A percentile compares a stretch with the other conserved stretches of the same genome.
These are phyloP conservation scores for Dendroctonus ponderosae DNA, from an alignment of 1,140 invertebrate genomes.

Conservation along the genomic window DNA sequence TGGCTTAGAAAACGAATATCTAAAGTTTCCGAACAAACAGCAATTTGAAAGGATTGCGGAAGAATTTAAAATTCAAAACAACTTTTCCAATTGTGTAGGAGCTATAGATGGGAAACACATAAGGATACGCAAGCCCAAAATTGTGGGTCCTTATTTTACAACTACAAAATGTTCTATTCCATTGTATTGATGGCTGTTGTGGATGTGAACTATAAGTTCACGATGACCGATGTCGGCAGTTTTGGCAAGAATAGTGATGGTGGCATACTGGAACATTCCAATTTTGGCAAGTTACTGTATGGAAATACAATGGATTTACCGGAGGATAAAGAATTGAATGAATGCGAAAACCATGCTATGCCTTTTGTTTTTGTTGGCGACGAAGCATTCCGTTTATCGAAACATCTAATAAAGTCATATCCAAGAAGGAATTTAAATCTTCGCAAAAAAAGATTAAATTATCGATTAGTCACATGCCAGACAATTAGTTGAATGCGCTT, in stretches of 20 bases:
- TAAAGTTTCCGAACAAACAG: constrained; percentile 1
- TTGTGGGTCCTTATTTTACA: constrained; percentile 1
- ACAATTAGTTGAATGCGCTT: constrained; percentile 7
- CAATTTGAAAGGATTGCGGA: not conserved
- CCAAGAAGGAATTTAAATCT: not conserved
- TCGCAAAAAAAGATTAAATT: not conserved
- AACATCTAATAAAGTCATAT: not conserved
- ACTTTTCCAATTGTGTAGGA: not conserved
- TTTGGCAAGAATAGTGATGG: constrained; percentile 1
- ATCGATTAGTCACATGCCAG: not conserved
- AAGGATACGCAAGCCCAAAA: not conserved
- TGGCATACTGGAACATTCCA: constrained; percentile 1
- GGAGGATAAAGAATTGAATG: not conserved
- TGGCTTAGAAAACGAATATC: constrained; percentile 1
- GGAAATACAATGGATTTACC: not conserved
- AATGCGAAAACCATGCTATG: not conserved
- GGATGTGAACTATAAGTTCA: not conserved
- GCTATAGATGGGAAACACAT: not conserved
- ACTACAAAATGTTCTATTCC: not conserved
- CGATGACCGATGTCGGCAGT: constrained; percentile 1
- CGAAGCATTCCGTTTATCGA: not conserved
- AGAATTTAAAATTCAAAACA: not conserved
- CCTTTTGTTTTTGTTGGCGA: not conserved
- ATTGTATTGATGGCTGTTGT: not conserved
- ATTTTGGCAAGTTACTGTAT: not conserved